Base-by-base conservation (phyloP, 1,140 invertebrate species). In the Subanguina moxae region DNA sequence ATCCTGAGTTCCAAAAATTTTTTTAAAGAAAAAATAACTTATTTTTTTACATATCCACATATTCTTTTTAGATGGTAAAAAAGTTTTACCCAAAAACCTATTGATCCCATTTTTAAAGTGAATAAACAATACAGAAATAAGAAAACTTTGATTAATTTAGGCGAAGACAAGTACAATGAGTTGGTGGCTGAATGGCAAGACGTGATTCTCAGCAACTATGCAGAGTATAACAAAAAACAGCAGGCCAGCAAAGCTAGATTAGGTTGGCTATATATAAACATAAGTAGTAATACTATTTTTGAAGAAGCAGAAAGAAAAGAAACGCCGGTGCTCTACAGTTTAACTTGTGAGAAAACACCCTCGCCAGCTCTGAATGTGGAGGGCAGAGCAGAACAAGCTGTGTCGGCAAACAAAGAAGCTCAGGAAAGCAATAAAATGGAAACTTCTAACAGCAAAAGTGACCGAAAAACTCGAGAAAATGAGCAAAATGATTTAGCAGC, bases 281-380 rank as follows among this genome's bases (percentile, higher is more conserved):
- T 30, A 38, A 73, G 1, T 42, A 68, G 0, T 68, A 46, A 11
- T 38, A 5, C 3, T 38, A 38, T 38, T 38, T 38, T 38, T 38
- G 32, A 38, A 71, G 69, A 71, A 43, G 69, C 69, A 56, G 69
- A 71, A 21, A 42, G 66, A 57, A 48, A 43, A 15, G 67, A 64
- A 74, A 72, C 61, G 17, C 69, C 69, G 30, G 66, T 71, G 56
- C 30, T 71, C 8, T 46, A 62, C 56, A 61, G 61, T 56, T 30
- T 71, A 45, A 71, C 61, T 19, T 38, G 27, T 42, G n/a, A 45
- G 1, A 71, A 71, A 38, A 62, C 67, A 30, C 69, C 69, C 25
- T 38, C 67, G 32, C 48, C 57, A 15, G 42, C 38, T 1, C 8
- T 25, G 48, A 15, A 19, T 25, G 23, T 52, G n/a, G 23, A 15